Conservation (phyloP, 2,888 invertebrate species). For the Alviniconcha strummeri region DNA sequence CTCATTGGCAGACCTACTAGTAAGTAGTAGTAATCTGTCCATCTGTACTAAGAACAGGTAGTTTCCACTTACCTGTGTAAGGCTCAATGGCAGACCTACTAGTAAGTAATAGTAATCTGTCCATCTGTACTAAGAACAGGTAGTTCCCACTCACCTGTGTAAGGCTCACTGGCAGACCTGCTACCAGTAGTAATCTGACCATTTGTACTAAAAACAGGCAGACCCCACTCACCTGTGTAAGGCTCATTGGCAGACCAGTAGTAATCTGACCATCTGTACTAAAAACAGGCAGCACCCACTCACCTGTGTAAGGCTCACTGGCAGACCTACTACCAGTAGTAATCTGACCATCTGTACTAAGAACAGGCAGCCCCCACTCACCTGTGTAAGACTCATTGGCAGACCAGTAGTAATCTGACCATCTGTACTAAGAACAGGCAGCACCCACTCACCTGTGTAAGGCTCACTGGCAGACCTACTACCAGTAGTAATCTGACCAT, state of each 20-base stretch:
- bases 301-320: background rate
- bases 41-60: too few relatives aligned
- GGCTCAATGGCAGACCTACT: too few relatives aligned
- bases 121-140: too few relatives aligned
- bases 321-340: conserved; percentile 9
- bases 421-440: background rate
- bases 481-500: background rate
- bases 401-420: background rate
- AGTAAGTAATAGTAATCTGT: too few relatives aligned
- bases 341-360: background rate
- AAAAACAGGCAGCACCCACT: background rate
- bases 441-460: background rate
- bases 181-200: background rate
- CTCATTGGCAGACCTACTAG: background rate
- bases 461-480: conserved; percentile 1
- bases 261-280: background rate
- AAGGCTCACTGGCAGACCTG: too few relatives aligned
- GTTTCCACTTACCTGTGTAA: too few relatives aligned
- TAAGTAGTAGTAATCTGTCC: too few relatives aligned
- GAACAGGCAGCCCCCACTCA: background rate
- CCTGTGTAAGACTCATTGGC: background rate
- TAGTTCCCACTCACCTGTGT: too few relatives aligned
- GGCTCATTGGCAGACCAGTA: conserved; percentile 11
- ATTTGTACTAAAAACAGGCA: too few relatives aligned
- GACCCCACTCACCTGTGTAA: background rate